A percentile compares a stretch with the other conserved stretches of the same genome.
Conservation (phyloP, 1,140 invertebrate species). For the Drosophila sproati region DNA sequence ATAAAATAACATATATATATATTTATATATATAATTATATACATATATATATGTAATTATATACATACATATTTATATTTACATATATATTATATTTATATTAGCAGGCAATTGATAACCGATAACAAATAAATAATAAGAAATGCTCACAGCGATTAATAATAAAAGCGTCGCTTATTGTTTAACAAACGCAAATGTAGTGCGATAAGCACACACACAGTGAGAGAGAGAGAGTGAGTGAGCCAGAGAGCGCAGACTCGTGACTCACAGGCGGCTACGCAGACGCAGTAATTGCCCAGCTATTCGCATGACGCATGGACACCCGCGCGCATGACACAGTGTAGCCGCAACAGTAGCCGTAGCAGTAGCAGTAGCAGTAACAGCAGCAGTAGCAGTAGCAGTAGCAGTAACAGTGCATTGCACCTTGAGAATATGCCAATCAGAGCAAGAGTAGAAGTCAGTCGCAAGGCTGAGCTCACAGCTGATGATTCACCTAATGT, state of each 20-base stretch:
- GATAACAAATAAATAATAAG: not conserved
- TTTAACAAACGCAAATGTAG: conserved; percentile 11
- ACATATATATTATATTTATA: conserved; percentile 19
- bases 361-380: too few relatives aligned
- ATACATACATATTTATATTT: too few relatives aligned
- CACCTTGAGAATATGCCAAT: conserved; percentile 22
- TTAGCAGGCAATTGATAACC: conserved; percentile 9
- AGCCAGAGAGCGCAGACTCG: conserved; percentile 8
- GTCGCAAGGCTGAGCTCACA: conserved; percentile 15
- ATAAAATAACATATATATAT: conserved; percentile 38
- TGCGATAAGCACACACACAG: conserved; percentile 23
- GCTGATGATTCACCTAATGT: conserved; percentile 47
- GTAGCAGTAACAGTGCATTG: conserved; percentile 27
- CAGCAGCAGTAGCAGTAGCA: too few relatives aligned
- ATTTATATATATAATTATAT: not conserved
- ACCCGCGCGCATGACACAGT: conserved; percentile 28
- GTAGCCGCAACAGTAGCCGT: too few relatives aligned
- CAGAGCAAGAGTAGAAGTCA: conserved; percentile 22
- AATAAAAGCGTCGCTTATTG: conserved; percentile 24
- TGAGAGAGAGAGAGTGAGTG: not conserved
- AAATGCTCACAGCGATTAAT: conserved; percentile 23
- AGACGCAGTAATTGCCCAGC: conserved; percentile 46
- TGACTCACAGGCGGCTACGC: conserved; percentile 45
- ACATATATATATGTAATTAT: too few relatives aligned
- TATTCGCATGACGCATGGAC: conserved; percentile 32